Evolutionary conservation across 2,797 vertebrate species (phyloP).

Genomic region (Chelon auratus): DNA sequence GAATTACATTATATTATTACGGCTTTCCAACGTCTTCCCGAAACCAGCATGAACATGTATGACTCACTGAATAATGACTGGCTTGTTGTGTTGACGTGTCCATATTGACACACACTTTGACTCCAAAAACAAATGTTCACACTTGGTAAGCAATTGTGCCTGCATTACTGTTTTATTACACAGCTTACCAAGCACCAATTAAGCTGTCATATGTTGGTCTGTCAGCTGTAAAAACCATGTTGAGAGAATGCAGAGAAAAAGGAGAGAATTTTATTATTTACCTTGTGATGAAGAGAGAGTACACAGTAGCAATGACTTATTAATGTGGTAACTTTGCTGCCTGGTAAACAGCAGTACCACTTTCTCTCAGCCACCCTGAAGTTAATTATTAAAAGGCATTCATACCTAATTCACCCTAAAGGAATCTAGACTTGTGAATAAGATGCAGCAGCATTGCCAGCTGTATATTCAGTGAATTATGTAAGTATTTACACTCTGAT

Average conservation of each 20-base stretch:
- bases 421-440: not conserved
- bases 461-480: too few relatives aligned
- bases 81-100: slow-evolving; percentile 38
- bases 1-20: slow-evolving; percentile 11
- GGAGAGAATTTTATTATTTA: slow-evolving; percentile 3
- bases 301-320: not conserved
- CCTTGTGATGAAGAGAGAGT: not conserved
- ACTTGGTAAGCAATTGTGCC: slow-evolving; percentile 30
- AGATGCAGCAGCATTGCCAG: not conserved
- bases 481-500: too few relatives aligned
- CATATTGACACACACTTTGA: slow-evolving; percentile 60
- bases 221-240: slow-evolving; percentile 28
- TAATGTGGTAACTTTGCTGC: not conserved
- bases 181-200: slow-evolving; percentile 8
- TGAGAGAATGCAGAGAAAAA: not conserved
- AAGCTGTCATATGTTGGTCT: slow-evolving; percentile 19
- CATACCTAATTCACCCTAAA: not conserved
- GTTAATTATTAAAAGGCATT: not conserved
- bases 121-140: slow-evolving; percentile 51
- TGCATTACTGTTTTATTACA: slow-evolving; percentile 21
- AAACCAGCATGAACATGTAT: slow-evolving; percentile 38
- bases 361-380: not conserved
- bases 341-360: not conserved
- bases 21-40: slow-evolving; percentile 3
- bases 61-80: slow-evolving; percentile 47